Base-by-base conservation (phyloP, 2,113 vertebrate species). In the Pitta sordida region DNA sequence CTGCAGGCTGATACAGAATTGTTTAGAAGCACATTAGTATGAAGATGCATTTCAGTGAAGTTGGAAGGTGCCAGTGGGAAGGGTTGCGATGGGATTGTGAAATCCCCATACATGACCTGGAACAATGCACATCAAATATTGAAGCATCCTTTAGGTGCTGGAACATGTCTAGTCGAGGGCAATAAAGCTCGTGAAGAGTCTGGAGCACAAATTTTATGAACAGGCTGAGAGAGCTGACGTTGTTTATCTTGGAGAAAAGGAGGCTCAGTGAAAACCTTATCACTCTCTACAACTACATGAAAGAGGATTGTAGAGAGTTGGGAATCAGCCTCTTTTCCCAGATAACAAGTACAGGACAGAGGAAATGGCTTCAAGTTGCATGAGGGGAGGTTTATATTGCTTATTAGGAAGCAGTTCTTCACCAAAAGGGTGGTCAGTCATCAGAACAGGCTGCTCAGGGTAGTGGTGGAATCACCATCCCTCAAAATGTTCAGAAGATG, bases 21-120 rank as follows among this genome's bases (percentile, higher is more conserved):
- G 7, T 91, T 93, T 75, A 77, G 81, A 84, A 63, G 30, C 24
- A n/a, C 36, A 13, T 83, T 68, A 71, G 9, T 29, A 34, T 41
- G 15, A 91, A 15, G 41, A 53, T n/a, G 49, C 9, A 14, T 78
- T 77, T 52, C 46, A 48, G 15, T 9, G 17, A 21, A 62, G 34
- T 30, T 53, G 55, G 59, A 92, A 63, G 8, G 23, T 15, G 17
- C 11, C 37, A 39, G 9, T 65, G 15, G 4, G 1, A 94, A 39
- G 11, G 7, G 2, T 53, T 63, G 19, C 14, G 53, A 49, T 22
- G 29, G 26, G 52, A 37, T 17, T 44, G n/a, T 49, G 26, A 56
- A 5, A 23, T n/a, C 53, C 27, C 26, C 0, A 0, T 13, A 3
- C 4, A 1, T 22, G 56, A 27, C 43, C 37, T 86, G 44, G 62